Evolutionary conservation across 2,888 invertebrate genomes (phyloP), one percentile per base, ranked within the genome.

Genomic region (Hyposoter didymator): DNA sequence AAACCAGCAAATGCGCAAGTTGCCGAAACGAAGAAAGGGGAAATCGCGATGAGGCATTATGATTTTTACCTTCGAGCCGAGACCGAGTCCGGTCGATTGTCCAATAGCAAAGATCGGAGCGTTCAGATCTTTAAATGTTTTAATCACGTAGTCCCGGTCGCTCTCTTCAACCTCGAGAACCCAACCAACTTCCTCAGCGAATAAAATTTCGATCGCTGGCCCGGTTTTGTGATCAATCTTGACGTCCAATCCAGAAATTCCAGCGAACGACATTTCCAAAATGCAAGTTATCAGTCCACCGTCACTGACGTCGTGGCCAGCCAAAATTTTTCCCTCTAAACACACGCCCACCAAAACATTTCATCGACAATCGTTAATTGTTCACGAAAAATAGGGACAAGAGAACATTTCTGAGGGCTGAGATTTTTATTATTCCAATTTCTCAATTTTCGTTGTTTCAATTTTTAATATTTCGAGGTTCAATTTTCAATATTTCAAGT

Each of bases 221-320:
- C 95, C 79, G 52, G 93, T 93, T 84, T 95, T 94, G 84, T 96
- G 95, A 0, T 94, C 93, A 22, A 98, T 91, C 87, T 97, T 95
- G 0, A 97, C 92, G 19, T 96, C 94, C 19, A 98, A 91, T 0
- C 99, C 99, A 89, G 97, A 96, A 82, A 99, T 95, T 52, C 99
- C 99, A 81, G 96, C 98, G 92, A 99, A 98, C n/a, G 97, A 97
- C 99, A 99, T 99, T 94, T 99, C 99, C 83, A 99, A 92, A 0
- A 98, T 94, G 89, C 98, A 97, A 0, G 97, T 97, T 62, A 99
- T 95, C 47, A 99, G 95, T 45, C 99, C 99, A 32, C 99, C 99
- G 94, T 99, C 99, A 92, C 99, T 99, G 6, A 99, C 95, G 93
- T 99, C 99, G 93, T 99, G 99, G 0, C 99, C 99, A 6, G 99